phyloP scores from a whole-genome alignment of 2,888 invertebrate genomes.

The Syrista parreyssii region DNA sequence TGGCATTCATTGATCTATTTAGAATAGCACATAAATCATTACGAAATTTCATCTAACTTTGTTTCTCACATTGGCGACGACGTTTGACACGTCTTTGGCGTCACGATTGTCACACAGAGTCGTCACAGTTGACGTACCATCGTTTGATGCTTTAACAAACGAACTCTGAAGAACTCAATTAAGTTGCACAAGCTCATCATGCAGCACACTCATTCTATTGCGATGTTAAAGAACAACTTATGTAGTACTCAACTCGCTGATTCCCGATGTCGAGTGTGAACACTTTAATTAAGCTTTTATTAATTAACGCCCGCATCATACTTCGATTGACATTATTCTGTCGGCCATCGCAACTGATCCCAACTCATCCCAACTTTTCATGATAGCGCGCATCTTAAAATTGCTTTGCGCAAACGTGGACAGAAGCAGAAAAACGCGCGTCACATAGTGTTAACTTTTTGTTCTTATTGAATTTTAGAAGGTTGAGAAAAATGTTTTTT shows the following conservation, averaged over 20 bases:
- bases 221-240: not conserved
- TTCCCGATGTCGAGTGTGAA: not conserved
- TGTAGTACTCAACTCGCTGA: not conserved
- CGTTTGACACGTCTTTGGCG: not conserved
- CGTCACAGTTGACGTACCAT: not conserved
- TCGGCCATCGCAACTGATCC: not conserved
- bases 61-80: constrained; percentile 32
- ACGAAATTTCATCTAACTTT: constrained; percentile 35
- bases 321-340: not conserved
- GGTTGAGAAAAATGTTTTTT: not conserved
- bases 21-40: constrained; percentile 10
- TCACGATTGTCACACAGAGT: not conserved
- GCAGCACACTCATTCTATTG: not conserved
- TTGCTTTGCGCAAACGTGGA: not conserved
- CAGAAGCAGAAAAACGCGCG: not conserved
- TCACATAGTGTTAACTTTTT: not conserved
- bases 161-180: not conserved
- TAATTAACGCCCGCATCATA: not conserved
- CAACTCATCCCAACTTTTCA: not conserved
- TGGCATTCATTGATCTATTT: constrained; percentile 1
- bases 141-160: not conserved
- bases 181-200: not conserved
- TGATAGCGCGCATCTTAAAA: not conserved
- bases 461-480: not conserved
- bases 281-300: constrained; percentile 1